phyloP scores from a whole-genome alignment of 2,113 vertebrate genomes.

The Chloroceryle aenea region DNA sequence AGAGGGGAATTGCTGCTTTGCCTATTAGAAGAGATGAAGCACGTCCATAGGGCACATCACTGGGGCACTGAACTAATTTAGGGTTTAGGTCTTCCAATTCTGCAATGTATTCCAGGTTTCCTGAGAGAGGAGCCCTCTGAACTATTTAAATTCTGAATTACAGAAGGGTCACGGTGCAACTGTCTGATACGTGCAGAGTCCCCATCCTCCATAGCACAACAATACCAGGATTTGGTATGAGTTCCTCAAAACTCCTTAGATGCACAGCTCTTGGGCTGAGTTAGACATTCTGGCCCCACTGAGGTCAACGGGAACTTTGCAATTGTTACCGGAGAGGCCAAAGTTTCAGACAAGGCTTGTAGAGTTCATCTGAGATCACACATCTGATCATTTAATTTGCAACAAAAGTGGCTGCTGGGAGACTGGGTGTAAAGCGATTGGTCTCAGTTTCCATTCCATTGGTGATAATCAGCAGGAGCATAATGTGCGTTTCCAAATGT shows the following conservation, averaged over 20 bases:
- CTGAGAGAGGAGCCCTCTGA: background rate
- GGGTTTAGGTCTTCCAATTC: background rate
- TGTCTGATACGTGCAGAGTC: background rate
- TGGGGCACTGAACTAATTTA: background rate
- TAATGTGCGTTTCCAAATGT: background rate
- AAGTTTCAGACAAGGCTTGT: background rate
- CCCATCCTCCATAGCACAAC: background rate
- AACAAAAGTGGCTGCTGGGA: background rate
- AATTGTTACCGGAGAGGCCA: background rate
- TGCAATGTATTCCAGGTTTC: background rate
- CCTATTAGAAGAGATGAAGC: background rate
- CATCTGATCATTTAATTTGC: background rate
- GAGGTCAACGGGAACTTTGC: background rate
- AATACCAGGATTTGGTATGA: background rate
- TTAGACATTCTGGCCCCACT: background rate
- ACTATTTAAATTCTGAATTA: slow-evolving; percentile 2
- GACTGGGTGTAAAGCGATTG: fast-evolving
- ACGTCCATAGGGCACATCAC: background rate
- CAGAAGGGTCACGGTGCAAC: background rate
- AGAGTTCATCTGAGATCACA: background rate
- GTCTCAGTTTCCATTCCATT: background rate
- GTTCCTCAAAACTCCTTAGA: background rate
- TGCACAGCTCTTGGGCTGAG: background rate
- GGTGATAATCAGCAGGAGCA: background rate
- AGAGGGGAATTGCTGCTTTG: background rate